A percentile compares a stretch with the other conserved stretches of the same genome.
Conservation (phyloP, 2,113 vertebrate species). For the Erythrolamprus reginae region DNA sequence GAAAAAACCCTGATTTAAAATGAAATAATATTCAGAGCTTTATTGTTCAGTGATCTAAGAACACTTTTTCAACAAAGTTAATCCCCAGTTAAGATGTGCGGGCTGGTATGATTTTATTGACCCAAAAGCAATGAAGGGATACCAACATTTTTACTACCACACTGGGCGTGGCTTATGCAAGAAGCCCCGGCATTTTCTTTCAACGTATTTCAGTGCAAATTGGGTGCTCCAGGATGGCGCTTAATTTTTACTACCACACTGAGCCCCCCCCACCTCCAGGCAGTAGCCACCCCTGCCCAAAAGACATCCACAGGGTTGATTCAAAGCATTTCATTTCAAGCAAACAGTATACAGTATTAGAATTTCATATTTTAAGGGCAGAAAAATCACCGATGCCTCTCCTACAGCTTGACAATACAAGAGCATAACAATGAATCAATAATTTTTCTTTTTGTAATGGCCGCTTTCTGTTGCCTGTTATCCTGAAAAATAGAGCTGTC, state of each 20-base stretch:
- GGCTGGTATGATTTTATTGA: too few species aligned
- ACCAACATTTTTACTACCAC: too few species aligned
- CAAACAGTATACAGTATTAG: neutral
- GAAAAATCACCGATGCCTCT: neutral
- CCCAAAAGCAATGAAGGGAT: too few species aligned
- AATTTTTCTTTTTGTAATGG: neutral
- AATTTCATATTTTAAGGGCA: neutral
- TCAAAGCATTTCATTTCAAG: neutral
- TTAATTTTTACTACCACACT: too few species aligned
- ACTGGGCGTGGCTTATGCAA: too few species aligned
- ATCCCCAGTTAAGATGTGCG: neutral
- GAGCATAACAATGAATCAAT: neutral
- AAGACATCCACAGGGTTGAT: neutral
- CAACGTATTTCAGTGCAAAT: too few species aligned
- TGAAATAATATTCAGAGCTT: neutral
- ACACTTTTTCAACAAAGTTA: neutral
- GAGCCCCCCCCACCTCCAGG: too few species aligned
- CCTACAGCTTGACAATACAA: neutral
- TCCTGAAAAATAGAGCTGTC: neutral
- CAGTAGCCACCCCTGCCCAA: too few species aligned
- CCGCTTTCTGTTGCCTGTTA: neutral
- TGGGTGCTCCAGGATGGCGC: too few species aligned
- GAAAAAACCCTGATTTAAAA: neutral
- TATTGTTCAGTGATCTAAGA: neutral
- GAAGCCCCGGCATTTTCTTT: too few species aligned